phyloP scores from a whole-genome alignment of 2,113 vertebrate species.

The Semnornis frantzii region DNA sequence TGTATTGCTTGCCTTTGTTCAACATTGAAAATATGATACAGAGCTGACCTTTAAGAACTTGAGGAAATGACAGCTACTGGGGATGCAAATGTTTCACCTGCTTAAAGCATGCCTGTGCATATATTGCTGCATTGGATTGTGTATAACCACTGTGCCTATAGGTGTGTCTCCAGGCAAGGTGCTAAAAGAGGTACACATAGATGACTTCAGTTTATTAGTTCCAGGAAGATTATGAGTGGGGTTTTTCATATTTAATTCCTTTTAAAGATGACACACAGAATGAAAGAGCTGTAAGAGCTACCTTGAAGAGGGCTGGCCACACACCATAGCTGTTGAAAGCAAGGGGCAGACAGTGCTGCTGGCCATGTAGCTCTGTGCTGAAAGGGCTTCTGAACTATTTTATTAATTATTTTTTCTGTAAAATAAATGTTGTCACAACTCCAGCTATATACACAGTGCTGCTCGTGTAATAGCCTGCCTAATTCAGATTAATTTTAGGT shows the following conservation, averaged over 20 bases:
- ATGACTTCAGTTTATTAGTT: conserved; percentile 21
- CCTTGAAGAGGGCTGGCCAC: neutral
- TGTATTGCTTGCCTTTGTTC: neutral
- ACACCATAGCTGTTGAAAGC: neutral
- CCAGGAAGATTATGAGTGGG: neutral
- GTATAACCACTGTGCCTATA: neutral
- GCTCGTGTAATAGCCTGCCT: conserved; percentile 46
- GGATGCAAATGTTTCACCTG: neutral
- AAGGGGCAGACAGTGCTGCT: neutral
- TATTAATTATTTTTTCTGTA: neutral
- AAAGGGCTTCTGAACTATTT: neutral
- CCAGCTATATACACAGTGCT: neutral
- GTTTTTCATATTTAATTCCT: neutral
- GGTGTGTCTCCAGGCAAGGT: neutral
- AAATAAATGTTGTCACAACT: conserved; percentile 29
- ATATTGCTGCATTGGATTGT: neutral
- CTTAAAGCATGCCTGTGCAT: neutral
- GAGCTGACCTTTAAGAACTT: neutral
- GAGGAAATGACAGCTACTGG: neutral
- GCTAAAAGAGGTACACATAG: conserved; percentile 17
- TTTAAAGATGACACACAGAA: conserved; percentile 36
- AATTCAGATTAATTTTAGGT: conserved; percentile 65
- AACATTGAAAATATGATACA: neutral
- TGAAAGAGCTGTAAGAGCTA: neutral
- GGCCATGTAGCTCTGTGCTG: neutral